phyloP scores from a whole-genome alignment of 92 coral and sea anemone species.

The Palythoa grandis region DNA sequence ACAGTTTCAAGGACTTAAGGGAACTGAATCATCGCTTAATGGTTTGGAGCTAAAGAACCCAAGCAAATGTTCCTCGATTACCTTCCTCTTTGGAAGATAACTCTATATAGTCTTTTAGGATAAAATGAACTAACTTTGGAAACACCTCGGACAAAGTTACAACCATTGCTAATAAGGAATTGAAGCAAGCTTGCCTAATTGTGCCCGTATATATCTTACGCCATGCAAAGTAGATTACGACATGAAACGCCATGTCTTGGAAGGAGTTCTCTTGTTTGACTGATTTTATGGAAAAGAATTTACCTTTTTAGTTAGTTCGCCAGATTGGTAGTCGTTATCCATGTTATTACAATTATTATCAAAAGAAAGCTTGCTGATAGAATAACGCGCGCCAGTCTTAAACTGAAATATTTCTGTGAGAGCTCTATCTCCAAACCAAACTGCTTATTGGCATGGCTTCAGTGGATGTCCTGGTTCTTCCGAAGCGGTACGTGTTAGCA shows the following conservation, averaged over 20 bases:
- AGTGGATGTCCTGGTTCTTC: conserved; percentile 31
- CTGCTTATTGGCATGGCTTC: conserved; percentile 5
- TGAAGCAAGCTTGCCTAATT: neutral
- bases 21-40: too few relatives aligned
- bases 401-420: neutral
- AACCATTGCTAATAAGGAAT: neutral
- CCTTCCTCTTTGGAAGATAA: neutral
- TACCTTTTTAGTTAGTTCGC: neutral
- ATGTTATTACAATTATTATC: neutral
- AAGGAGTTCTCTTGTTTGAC: neutral
- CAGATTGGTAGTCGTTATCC: neutral
- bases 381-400: neutral
- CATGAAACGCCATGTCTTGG: neutral
- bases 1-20: neutral
- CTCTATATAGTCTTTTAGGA: neutral
- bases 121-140: neutral
- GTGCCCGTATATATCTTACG: neutral
- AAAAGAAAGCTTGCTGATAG: neutral
- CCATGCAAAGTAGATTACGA: neutral
- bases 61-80: neutral
- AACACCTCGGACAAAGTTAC: neutral
- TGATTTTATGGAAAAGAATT: neutral
- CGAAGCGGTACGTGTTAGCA: conserved; percentile 81
- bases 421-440: neutral
- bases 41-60: neutral